Conservation (phyloP, 2,113 vertebrate genomes). For the Zosterops pallidus region DNA sequence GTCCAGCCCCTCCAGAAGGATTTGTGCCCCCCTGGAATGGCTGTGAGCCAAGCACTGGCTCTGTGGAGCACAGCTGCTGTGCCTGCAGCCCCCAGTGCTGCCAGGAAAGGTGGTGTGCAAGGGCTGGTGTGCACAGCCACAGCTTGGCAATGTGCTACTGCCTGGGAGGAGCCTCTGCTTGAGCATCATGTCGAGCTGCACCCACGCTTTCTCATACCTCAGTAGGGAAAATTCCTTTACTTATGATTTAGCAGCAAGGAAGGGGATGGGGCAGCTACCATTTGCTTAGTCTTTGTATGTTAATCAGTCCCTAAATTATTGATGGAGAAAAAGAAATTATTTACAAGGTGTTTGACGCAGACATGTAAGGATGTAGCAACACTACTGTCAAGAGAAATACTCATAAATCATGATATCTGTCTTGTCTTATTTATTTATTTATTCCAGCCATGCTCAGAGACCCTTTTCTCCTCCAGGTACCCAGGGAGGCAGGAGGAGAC, state of each 20-base stretch:
- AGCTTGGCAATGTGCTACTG: not conserved
- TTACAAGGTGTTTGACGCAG: conserved; percentile 67
- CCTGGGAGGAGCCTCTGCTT: not conserved
- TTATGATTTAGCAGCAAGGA: conserved; percentile 1
- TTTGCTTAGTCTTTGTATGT: conserved; percentile 69
- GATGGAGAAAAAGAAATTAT: conserved; percentile 70
- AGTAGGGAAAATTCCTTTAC: conserved; percentile 2
- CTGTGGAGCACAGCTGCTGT: not conserved
- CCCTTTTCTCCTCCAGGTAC: conserved; percentile 6
- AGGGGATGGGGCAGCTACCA: conserved; percentile 3
- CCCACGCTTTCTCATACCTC: not conserved
- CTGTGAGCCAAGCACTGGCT: not conserved
- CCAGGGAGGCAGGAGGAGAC: not conserved
- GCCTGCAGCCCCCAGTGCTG: not conserved
- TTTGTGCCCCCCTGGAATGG: not conserved
- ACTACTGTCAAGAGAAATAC: conserved; percentile 65
- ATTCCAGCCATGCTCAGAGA: conserved; percentile 42
- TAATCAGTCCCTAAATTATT: conserved; percentile 73
- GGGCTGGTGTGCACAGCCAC: not conserved
- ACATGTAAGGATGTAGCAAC: conserved; percentile 43
- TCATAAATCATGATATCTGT: conserved; percentile 59
- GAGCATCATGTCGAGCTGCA: not conserved
- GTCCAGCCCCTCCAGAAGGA: not conserved
- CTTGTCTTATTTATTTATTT: conserved; percentile 66
- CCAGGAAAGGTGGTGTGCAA: not conserved